Conservation (phyloP, 2,797 vertebrate species). For the Euphonia xanthogaster region DNA sequence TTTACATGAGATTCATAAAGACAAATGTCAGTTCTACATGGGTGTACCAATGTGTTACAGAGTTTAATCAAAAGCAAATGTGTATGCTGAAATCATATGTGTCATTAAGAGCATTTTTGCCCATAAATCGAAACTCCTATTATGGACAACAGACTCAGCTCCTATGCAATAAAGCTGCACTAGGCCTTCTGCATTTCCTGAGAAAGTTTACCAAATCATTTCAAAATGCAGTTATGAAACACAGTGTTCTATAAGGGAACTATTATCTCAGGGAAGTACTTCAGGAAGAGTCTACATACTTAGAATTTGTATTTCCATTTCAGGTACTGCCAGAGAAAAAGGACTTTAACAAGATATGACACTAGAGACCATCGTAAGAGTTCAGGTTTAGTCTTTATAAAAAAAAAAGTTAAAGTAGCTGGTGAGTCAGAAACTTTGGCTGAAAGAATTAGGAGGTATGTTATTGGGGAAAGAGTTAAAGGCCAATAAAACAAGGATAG, state of each 20-base stretch:
- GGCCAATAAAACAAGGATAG: neutral
- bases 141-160: slow-evolving; percentile 40
- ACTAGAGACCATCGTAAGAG: neutral
- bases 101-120: slow-evolving; percentile 68
- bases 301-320: neutral
- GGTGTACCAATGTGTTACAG: slow-evolving; percentile 58
- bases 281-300: neutral
- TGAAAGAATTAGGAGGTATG: neutral
- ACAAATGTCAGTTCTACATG: slow-evolving; percentile 66
- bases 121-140: slow-evolving; percentile 48
- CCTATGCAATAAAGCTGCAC: slow-evolving; percentile 39
- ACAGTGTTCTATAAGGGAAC: neutral
- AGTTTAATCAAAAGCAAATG: slow-evolving; percentile 74
- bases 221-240: slow-evolving; percentile 10
- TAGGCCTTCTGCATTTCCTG: slow-evolving; percentile 51
- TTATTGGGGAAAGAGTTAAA: neutral
- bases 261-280: neutral
- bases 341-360: neutral
- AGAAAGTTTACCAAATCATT: slow-evolving; percentile 23
- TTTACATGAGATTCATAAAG: slow-evolving; percentile 70
- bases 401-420: neutral
- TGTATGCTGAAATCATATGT: slow-evolving; percentile 60
- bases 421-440: neutral
- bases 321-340: neutral
- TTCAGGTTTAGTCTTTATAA: neutral